These are phyloP conservation scores for Coendou prehensilis DNA, from an alignment of 2,797 vertebrate genomes.

Conservation along the genomic window DNA sequence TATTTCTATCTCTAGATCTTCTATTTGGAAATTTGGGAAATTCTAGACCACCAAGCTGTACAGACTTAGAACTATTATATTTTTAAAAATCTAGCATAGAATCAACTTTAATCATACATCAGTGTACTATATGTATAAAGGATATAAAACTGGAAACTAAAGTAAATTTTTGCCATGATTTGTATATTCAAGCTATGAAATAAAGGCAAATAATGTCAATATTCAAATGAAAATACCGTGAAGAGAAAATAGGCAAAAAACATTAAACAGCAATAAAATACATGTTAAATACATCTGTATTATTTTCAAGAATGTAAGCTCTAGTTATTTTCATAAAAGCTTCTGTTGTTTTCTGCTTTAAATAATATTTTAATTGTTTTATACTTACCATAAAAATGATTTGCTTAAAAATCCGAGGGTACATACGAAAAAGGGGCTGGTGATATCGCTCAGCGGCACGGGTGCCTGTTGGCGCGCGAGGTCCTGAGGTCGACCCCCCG, in stretches of 20 bases:
- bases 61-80: neutral
- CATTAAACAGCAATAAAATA: neutral
- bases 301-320: constrained; percentile 32
- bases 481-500: too few species aligned
- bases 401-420: neutral
- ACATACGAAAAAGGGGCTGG: too few species aligned
- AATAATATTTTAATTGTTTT: neutral
- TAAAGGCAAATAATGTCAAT: constrained; percentile 31
- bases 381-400: neutral
- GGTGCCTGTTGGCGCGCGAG: too few species aligned
- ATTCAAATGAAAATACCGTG: constrained; percentile 1
- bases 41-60: neutral
- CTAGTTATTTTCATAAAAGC: constrained; percentile 39
- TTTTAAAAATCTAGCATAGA: constrained; percentile 17
- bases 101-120: neutral
- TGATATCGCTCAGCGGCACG: too few species aligned
- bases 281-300: neutral
- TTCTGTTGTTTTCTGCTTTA: constrained; percentile 39
- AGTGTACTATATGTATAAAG: neutral
- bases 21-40: constrained; percentile 32
- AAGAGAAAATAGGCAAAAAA: neutral
- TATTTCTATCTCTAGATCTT: constrained; percentile 13
- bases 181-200: constrained; percentile 37
- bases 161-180: neutral
- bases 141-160: constrained; percentile 58